Percentiles rank a stretch among this genome's conserved stretches.
phyloP scores from a whole-genome alignment of 2,113 vertebrate genomes.

The Leptobrachium ailaonicum region DNA sequence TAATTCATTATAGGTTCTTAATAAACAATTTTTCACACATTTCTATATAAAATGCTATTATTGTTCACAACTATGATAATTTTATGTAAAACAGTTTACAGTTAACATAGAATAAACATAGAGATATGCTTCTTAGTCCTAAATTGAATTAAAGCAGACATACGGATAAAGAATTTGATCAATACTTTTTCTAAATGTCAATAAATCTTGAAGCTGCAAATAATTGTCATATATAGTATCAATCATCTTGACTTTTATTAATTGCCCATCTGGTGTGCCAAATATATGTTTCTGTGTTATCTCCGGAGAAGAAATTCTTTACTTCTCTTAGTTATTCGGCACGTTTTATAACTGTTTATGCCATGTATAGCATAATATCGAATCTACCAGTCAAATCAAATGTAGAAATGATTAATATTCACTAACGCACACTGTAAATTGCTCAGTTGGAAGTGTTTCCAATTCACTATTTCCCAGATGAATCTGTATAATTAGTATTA shows the following conservation, averaged over 20 bases:
- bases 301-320: conserved; percentile 14
- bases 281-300: conserved; percentile 22
- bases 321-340: conserved; percentile 9
- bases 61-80: neutral
- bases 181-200: conserved; percentile 13
- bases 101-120: neutral
- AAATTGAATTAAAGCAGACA: neutral
- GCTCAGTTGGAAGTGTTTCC: conserved; percentile 31
- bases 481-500: conserved; percentile 36
- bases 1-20: neutral
- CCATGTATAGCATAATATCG: neutral
- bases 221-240: conserved; percentile 23
- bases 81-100: neutral
- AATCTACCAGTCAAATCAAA: neutral
- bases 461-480: conserved; percentile 28
- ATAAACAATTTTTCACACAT: neutral
- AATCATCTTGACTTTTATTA: conserved; percentile 30
- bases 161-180: neutral
- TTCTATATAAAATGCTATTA: neutral
- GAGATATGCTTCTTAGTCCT: neutral
- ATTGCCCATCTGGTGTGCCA: conserved; percentile 22
- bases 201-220: conserved; percentile 22
- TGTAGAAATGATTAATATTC: conserved; percentile 19
- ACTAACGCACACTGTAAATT: conserved; percentile 30
- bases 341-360: conserved; percentile 3